Base-by-base conservation (phyloP, 2,888 invertebrate genomes). In the Eupeodes luniger region DNA sequence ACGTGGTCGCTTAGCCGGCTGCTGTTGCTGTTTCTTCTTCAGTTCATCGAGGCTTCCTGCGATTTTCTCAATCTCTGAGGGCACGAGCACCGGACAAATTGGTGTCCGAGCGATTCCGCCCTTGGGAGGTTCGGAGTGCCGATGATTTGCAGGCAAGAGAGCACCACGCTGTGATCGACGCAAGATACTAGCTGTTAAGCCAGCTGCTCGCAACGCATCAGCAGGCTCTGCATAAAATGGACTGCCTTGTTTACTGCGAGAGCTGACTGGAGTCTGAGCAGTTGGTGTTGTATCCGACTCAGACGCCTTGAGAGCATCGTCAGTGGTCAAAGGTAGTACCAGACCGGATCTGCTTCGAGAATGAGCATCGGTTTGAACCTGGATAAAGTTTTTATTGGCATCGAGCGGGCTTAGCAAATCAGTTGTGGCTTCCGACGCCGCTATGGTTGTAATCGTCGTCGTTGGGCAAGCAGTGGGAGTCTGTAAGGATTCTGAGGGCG, bases 181-280 rank as follows among this genome's bases (percentile, higher is more conserved):
- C 76, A 93, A 81, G n/a, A 93, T 93, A 78, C 91, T 91, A 59
- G 92, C 92, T 14, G 92, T 92, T 12, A 92, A 81, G 66, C 93
- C 93, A 55, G 93, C 93, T 84, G 93, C 93, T 91, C 96, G 95
- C 79, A 98, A 94, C 40, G 97, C 96, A 94, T 98, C 98, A 12
- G 98, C 97, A 44, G 98, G 98, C 93, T 98, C 98, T 3, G 97
- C 97, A 92, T 98, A 98, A 92, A 97, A 97, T 1, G 98, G 98
- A 92, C 97, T 97, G 14, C 96, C 96, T 92, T 97, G 96, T 90
- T 97, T 97, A 85, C 94, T 94, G 57, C 93, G 92, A 1, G 90
- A 89, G 10, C 92, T 92, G 0, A 91, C 90, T 5, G 92, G 91
- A 5, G 91, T 92, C 19, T 91, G 92, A 11, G 92, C 92, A 1